Evolutionary conservation across 92 coral and sea anemone species (phyloP).

Genomic region (Paragorgia papillata): DNA sequence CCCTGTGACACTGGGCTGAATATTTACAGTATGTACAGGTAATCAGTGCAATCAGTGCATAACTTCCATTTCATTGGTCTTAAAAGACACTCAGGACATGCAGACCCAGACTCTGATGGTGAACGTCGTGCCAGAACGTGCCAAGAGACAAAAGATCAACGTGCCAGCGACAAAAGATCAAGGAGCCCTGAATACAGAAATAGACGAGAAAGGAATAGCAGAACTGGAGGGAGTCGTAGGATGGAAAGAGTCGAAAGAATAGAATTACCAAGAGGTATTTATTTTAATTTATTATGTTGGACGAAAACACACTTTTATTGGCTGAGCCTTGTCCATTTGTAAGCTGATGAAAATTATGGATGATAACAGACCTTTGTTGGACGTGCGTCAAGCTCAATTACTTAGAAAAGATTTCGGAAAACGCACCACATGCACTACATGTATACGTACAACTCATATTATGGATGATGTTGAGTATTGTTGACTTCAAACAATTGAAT

Average conservation of each 20-base stretch:
- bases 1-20: too few species aligned
- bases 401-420: too few species aligned
- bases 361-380: too few species aligned
- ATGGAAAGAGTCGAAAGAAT: neutral
- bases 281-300: neutral
- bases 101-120: neutral
- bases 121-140: neutral
- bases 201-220: neutral
- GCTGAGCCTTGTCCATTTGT: neutral
- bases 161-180: too few species aligned
- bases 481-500: too few species aligned
- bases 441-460: too few species aligned
- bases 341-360: neutral
- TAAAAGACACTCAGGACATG: neutral
- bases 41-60: neutral
- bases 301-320: neutral
- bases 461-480: too few species aligned
- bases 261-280: neutral
- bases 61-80: neutral
- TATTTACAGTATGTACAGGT: neutral
- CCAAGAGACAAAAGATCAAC: too few species aligned
- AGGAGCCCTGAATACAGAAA: neutral
- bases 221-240: neutral
- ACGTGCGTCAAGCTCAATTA: too few species aligned
- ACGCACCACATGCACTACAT: too few species aligned